phyloP scores from a whole-genome alignment of 2,113 vertebrate genomes.

The Cavia porcellus region DNA sequence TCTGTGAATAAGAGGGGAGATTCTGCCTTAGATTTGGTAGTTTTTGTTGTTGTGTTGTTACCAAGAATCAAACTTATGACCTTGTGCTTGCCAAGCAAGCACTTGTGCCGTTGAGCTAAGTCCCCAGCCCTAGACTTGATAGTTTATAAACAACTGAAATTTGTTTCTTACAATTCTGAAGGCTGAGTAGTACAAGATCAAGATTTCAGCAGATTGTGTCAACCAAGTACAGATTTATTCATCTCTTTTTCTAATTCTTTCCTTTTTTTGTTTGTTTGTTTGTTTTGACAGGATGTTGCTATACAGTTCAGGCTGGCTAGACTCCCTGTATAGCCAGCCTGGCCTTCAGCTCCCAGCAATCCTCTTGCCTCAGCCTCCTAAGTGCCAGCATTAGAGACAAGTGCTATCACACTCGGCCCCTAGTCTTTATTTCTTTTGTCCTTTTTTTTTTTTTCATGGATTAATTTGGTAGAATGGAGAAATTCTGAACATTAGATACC shows the following conservation, averaged over 20 bases:
- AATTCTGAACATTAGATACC: conserved; percentile 1
- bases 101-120: too few relatives aligned
- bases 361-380: not conserved
- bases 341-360: not conserved
- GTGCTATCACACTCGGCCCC: not conserved
- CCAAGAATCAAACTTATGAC: too few relatives aligned
- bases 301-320: not conserved
- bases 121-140: not conserved
- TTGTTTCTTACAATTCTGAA: not conserved
- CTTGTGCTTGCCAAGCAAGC: too few relatives aligned
- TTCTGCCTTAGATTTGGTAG: not conserved
- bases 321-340: not conserved
- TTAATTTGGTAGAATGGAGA: not conserved
- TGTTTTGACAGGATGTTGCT: not conserved
- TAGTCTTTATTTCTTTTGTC: not conserved
- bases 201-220: not conserved
- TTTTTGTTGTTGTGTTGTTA: not conserved
- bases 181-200: not conserved
- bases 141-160: not conserved
- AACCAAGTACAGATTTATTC: not conserved
- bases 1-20: not conserved
- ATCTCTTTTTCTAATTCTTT: not conserved
- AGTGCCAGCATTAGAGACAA: not conserved
- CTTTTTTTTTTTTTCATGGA: not conserved
- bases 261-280: not conserved